Evolutionary conservation across 2,888 invertebrate species (phyloP).

Genomic region (Cerastoderma edule): DNA sequence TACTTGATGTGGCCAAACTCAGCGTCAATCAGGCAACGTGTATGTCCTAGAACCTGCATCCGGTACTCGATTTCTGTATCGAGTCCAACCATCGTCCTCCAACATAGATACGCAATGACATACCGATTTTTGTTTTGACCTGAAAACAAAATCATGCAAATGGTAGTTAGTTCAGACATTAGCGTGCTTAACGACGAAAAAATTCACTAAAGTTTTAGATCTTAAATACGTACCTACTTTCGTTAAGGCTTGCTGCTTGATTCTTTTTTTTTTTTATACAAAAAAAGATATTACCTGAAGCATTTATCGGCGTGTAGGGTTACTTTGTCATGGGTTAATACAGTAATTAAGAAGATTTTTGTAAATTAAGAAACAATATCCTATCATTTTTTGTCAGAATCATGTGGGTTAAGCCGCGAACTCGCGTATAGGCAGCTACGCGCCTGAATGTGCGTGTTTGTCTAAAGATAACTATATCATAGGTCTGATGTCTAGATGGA

Average conservation of each 20-base stretch:
- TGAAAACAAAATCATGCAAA: background rate
- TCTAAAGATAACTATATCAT: no score
- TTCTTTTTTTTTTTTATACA: background rate
- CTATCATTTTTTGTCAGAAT: no score
- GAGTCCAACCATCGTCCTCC: background rate
- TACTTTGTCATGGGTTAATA: no score
- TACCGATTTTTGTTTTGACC: constrained; percentile 18
- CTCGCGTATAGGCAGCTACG: no score
- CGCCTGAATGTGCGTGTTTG: no score
- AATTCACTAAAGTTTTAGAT: background rate
- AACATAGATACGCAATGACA: background rate
- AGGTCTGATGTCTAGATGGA: no score
- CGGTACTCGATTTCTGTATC: constrained; percentile 8
- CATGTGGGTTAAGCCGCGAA: no score
- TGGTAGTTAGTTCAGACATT: background rate
- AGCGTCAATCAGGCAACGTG: constrained; percentile 21
- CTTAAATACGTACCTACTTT: background rate
- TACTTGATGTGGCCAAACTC: background rate
- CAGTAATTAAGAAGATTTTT: no score
- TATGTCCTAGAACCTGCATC: constrained; percentile 14
- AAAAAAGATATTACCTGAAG: background rate
- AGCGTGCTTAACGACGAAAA: background rate
- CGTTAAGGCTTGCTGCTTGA: background rate
- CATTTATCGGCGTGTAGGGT: background rate
- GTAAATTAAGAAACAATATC: no score